Evolutionary conservation across 2,113 vertebrate genomes (phyloP).

Genomic region (Saguinus imperator): DNA sequence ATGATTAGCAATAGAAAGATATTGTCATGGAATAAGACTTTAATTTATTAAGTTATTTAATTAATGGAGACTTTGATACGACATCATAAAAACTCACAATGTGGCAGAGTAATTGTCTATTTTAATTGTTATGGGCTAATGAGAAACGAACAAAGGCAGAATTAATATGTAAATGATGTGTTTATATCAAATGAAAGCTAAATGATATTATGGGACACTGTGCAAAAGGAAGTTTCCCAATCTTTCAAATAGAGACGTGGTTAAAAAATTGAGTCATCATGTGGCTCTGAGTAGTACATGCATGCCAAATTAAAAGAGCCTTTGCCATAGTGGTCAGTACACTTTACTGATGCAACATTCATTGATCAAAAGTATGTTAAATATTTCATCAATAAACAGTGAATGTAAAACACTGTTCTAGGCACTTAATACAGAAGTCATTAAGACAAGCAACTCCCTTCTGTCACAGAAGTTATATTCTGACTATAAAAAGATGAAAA

Average conservation of each 20-base stretch:
- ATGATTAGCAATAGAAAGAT: constrained; percentile 55
- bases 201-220: neutral
- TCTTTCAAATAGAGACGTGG: neutral
- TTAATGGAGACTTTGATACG: constrained; percentile 69
- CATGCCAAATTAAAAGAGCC: neutral
- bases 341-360: neutral
- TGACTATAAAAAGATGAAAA: neutral
- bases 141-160: constrained; percentile 67
- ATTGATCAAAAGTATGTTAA: neutral
- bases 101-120: constrained; percentile 52
- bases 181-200: constrained; percentile 53
- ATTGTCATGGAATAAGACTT: constrained; percentile 44
- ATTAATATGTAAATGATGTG: constrained; percentile 65
- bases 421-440: neutral
- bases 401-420: neutral
- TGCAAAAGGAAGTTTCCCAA: neutral
- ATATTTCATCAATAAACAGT: neutral
- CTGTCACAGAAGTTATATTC: neutral
- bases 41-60: constrained; percentile 72
- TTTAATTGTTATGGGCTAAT: constrained; percentile 70
- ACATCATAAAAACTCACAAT: constrained; percentile 69
- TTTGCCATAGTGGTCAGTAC: neutral
- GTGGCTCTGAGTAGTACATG: neutral
- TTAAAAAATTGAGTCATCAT: neutral
- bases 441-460: neutral